A percentile compares a stretch with the other conserved stretches of the same genome.
phyloP scores from a whole-genome alignment of 2,113 vertebrate genomes.

The Saiga tatarica region DNA sequence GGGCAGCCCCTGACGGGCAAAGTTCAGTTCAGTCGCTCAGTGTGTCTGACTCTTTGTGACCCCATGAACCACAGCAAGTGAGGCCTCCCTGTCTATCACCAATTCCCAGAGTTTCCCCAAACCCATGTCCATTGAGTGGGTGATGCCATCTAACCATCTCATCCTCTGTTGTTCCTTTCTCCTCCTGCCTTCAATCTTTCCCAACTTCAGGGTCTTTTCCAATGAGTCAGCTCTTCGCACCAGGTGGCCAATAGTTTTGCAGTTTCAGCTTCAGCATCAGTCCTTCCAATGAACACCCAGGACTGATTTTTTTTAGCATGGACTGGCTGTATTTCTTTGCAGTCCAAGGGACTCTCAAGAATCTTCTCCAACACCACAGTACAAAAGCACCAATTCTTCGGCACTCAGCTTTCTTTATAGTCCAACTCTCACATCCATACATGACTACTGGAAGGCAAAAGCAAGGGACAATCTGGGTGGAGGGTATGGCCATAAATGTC shows the following conservation, averaged over 20 bases:
- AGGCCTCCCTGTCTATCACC: background rate
- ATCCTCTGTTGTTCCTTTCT: background rate
- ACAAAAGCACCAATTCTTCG: background rate
- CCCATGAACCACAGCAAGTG: background rate
- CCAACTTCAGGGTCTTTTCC: background rate
- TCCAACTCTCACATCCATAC: background rate
- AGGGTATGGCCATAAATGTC: background rate
- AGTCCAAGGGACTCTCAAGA: background rate
- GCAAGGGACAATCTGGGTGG: background rate
- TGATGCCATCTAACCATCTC: background rate
- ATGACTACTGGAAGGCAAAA: background rate
- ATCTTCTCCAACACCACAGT: background rate
- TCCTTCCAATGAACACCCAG: background rate
- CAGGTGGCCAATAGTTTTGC: background rate
- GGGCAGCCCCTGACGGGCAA: background rate
- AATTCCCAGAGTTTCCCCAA: background rate
- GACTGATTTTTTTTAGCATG: background rate
- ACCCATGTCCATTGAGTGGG: background rate
- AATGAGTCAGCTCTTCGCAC: background rate
- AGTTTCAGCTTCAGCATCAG: background rate
- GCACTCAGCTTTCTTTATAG: background rate
- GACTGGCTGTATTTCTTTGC: background rate
- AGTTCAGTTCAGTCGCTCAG: background rate
- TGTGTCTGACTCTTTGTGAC: accelerated
- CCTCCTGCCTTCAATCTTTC: background rate